These are phyloP conservation scores for Diadromus collaris DNA, from an alignment of 2,888 invertebrate genomes.

Conservation along the genomic window DNA sequence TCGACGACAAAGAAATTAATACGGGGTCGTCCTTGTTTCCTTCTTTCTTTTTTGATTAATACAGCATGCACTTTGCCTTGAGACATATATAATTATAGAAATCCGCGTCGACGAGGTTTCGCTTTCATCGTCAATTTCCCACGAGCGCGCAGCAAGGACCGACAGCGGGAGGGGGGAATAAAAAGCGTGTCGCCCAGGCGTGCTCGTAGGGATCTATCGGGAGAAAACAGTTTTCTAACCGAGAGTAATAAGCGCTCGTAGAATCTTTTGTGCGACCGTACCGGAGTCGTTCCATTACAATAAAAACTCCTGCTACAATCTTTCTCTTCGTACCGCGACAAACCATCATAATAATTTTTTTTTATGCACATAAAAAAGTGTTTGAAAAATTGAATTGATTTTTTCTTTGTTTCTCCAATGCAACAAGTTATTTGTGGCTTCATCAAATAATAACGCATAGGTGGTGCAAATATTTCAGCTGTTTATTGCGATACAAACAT, in stretches of 20 bases:
- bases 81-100: constrained; percentile 55
- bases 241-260: not conserved
- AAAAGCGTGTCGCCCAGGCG: constrained; percentile 48
- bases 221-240: constrained; percentile 56
- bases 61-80: constrained; percentile 25
- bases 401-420: not conserved
- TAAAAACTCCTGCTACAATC: constrained; percentile 15
- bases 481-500: not conserved
- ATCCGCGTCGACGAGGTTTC: constrained; percentile 54
- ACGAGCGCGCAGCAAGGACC: constrained; percentile 44
- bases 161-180: constrained; percentile 35
- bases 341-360: not conserved
- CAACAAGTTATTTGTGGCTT: not conserved
- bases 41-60: constrained; percentile 24
- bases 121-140: constrained; percentile 60
- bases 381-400: no score
- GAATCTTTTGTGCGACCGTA: not conserved
- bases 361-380: not conserved
- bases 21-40: not conserved
- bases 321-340: not conserved
- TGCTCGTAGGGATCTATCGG: constrained; percentile 34
- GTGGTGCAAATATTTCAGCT: not conserved
- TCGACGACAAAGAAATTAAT: not conserved
- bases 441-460: no score
- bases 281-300: not conserved